Conservation (phyloP, 2,113 vertebrate genomes). For the Rhegmatorhina hoffmannsi region DNA sequence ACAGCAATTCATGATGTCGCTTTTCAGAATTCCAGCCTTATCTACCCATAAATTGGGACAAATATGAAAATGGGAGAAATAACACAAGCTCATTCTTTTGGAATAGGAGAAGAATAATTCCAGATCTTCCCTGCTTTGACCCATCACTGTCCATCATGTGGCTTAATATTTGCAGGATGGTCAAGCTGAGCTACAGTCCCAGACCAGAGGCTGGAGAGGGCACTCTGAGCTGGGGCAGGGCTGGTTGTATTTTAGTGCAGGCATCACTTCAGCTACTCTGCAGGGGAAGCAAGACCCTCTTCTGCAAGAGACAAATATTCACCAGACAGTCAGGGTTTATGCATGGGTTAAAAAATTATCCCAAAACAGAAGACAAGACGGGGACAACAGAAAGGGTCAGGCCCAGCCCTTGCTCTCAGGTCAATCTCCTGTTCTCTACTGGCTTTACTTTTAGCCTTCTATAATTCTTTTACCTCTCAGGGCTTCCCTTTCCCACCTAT, state of each 20-base stretch:
- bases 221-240: not conserved
- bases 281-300: not conserved
- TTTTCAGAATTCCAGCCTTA: conserved; percentile 16
- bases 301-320: not conserved
- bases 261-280: not conserved
- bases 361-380: not conserved
- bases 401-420: not conserved
- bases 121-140: not conserved
- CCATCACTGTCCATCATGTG: not conserved
- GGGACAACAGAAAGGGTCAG: not conserved
- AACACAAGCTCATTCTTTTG: not conserved
- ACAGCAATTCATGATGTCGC: not conserved
- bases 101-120: not conserved
- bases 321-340: not conserved
- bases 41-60: conserved; percentile 20
- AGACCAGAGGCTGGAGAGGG: not conserved
- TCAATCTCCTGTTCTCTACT: not conserved
- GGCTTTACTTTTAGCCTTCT: not conserved
- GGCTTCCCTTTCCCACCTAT: not conserved
- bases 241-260: not conserved
- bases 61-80: not conserved
- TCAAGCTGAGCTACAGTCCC: not conserved
- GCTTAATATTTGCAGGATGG: not conserved
- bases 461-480: not conserved
- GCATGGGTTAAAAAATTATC: not conserved